These are phyloP conservation scores for Synanthedon andrenaeformis DNA, from an alignment of 2,888 invertebrate genomes.

Conservation along the genomic window DNA sequence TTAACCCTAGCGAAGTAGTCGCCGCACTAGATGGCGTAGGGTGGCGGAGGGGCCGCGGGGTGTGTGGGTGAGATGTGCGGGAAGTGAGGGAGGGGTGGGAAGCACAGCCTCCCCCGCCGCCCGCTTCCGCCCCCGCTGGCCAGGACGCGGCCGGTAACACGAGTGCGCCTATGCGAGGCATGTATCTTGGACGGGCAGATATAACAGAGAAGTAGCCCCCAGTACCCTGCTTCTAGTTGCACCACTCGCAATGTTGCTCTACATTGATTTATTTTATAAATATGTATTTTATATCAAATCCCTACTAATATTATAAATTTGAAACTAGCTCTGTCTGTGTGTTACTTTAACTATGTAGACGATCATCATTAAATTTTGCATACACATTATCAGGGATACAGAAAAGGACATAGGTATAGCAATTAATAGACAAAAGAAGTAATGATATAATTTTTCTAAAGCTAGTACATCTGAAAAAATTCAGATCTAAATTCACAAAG, in stretches of 20 bases:
- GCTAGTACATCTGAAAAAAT: too few species aligned
- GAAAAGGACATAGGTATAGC: too few species aligned
- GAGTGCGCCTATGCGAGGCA: constrained; percentile 70
- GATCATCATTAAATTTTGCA: too few species aligned
- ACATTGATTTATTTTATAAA: constrained; percentile 17
- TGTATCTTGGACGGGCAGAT: constrained; percentile 71
- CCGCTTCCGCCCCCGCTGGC: constrained; percentile 30
- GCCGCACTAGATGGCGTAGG: constrained; percentile 49
- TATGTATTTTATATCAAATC: neutral
- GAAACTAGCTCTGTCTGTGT: too few species aligned
- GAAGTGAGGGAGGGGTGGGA: constrained; percentile 12
- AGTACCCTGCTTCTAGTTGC: constrained; percentile 53
- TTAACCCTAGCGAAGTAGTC: constrained; percentile 65
- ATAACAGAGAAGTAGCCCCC: constrained; percentile 70
- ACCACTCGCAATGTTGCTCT: constrained; percentile 28
- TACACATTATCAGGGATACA: too few species aligned
- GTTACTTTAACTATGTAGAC: too few species aligned
- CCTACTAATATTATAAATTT: neutral
- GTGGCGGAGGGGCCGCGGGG: constrained; percentile 22
- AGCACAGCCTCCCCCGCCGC: constrained; percentile 9
- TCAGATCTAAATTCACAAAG: too few species aligned
- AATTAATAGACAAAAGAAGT: too few species aligned
- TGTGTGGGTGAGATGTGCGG: constrained; percentile 19
- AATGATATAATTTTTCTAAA: too few species aligned
- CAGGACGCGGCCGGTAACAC: constrained; percentile 68